A percentile compares a stretch with the other conserved stretches of the same genome.
Evolutionary conservation across 2,888 invertebrate species (phyloP).

Genomic region (Salpingus planirostris): DNA sequence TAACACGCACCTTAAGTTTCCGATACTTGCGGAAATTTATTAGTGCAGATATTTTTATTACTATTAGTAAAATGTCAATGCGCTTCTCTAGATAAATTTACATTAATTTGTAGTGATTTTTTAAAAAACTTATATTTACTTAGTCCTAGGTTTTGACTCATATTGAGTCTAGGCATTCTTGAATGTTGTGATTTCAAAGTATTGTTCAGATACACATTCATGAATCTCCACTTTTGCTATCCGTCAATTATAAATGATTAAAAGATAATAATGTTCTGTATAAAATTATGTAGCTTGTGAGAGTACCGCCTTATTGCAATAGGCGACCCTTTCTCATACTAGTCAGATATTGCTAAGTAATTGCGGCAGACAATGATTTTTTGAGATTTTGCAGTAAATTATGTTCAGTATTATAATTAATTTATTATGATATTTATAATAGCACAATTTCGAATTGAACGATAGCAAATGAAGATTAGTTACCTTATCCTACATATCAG

Average conservation of each 20-base stretch:
- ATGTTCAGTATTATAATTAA: conserved; percentile 23
- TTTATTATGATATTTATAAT: conserved; percentile 19
- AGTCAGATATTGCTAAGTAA: conserved; percentile 24
- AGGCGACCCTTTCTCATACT: conserved; percentile 19
- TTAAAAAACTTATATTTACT: too few relatives aligned
- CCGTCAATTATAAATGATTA: conserved; percentile 21
- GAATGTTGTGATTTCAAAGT: conserved; percentile 26
- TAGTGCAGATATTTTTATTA: conserved; percentile 21
- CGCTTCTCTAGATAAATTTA: conserved; percentile 23
- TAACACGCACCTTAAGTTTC: conserved; percentile 16
- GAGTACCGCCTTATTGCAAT: conserved; percentile 11
- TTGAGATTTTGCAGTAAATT: conserved; percentile 15
- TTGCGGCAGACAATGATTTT: conserved; percentile 13
- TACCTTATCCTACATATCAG: conserved; percentile 30
- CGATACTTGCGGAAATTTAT: conserved; percentile 16
- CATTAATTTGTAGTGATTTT: conserved; percentile 16
- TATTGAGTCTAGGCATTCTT: conserved; percentile 28
- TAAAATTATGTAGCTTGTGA: conserved; percentile 18
- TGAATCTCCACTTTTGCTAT: conserved; percentile 25
- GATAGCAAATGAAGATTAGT: conserved; percentile 28
- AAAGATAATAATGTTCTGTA: too few relatives aligned
- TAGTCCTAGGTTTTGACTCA: conserved; percentile 20
- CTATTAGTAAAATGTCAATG: conserved; percentile 16
- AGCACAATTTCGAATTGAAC: conserved; percentile 17
- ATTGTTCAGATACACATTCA: conserved; percentile 18